These are phyloP conservation scores for Xenotilapia longispinis DNA, from an alignment of 2,113 vertebrate species.

Conservation along the genomic window DNA sequence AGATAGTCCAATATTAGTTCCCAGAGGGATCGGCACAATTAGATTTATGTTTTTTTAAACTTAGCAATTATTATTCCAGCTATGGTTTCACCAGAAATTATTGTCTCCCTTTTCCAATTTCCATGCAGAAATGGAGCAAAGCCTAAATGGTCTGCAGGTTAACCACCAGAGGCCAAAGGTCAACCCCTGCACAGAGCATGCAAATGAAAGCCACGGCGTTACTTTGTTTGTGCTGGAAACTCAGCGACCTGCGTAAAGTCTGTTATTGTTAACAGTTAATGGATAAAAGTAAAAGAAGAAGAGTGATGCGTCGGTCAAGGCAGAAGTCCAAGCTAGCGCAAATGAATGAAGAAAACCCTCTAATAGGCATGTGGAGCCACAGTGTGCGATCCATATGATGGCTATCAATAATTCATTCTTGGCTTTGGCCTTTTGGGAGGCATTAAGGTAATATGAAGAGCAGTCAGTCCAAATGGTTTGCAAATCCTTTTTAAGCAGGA, in stretches of 20 bases:
- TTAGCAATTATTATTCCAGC: slow-evolving; percentile 95
- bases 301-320: slow-evolving; percentile 52
- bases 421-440: slow-evolving; percentile 69
- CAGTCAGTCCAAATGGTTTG: slow-evolving; percentile 68
- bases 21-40: slow-evolving; percentile 90
- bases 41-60: slow-evolving; percentile 97
- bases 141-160: slow-evolving; percentile 80
- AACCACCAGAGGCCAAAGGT: slow-evolving; percentile 82
- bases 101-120: slow-evolving; percentile 73
- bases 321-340: slow-evolving; percentile 61
- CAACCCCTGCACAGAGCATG: slow-evolving; percentile 60
- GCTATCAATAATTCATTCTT: slow-evolving; percentile 72
- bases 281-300: slow-evolving; percentile 63
- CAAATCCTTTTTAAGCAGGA: slow-evolving; percentile 67
- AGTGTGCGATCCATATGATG: slow-evolving; percentile 68
- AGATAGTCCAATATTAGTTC: slow-evolving; percentile 92
- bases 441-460: slow-evolving; percentile 73
- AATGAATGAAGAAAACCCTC: slow-evolving; percentile 67
- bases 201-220: slow-evolving; percentile 14
- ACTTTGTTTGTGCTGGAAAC: slow-evolving; percentile 44
- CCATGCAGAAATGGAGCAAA: slow-evolving; percentile 75
- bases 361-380: slow-evolving; percentile 68
- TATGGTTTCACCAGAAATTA: slow-evolving; percentile 92
- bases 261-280: slow-evolving; percentile 65
- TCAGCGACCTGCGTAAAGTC: slow-evolving; percentile 33